A percentile compares a stretch with the other conserved stretches of the same genome.
phyloP scores from a whole-genome alignment of 2,797 vertebrate species.

The Aphelocoma californica region DNA sequence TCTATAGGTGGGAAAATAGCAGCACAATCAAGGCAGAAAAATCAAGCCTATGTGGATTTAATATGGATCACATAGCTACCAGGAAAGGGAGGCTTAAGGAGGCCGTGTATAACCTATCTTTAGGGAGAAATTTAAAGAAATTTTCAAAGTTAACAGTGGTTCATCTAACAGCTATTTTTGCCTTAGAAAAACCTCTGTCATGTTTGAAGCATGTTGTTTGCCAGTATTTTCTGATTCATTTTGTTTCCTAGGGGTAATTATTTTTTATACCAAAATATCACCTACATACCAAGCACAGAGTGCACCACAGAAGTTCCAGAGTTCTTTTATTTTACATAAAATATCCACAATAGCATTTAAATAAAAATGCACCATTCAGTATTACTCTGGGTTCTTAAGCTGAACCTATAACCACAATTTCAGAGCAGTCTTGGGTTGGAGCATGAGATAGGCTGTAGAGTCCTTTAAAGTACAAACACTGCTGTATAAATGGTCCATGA shows the following conservation, averaged over 20 bases:
- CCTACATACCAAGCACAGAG: not conserved
- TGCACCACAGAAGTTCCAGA: not conserved
- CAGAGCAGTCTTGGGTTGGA: not conserved
- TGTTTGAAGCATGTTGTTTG: not conserved
- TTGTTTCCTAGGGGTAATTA: not conserved
- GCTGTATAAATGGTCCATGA: not conserved
- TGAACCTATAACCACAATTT: not conserved
- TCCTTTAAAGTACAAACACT: not conserved
- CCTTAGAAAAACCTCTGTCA: not conserved
- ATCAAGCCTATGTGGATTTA: not conserved
- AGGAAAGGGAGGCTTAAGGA: not conserved
- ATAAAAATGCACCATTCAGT: not conserved
- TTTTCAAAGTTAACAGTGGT: not conserved
- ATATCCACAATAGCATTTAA: not conserved
- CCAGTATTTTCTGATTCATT: not conserved
- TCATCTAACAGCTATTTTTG: not conserved
- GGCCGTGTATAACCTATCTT: not conserved
- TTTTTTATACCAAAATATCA: not conserved
- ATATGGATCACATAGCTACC: not conserved
- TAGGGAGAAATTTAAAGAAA: not conserved
- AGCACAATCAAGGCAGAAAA: not conserved
- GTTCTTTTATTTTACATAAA: not conserved
- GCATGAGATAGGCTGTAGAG: not conserved
- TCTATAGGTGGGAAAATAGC: rapidly evolving
- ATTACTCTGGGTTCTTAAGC: not conserved